Percentiles rank a stretch among this genome's conserved stretches.
Conservation (phyloP, 30 jellyfish, hydroid and myxozoan species). For the Chrysaora quinquecirrha region DNA sequence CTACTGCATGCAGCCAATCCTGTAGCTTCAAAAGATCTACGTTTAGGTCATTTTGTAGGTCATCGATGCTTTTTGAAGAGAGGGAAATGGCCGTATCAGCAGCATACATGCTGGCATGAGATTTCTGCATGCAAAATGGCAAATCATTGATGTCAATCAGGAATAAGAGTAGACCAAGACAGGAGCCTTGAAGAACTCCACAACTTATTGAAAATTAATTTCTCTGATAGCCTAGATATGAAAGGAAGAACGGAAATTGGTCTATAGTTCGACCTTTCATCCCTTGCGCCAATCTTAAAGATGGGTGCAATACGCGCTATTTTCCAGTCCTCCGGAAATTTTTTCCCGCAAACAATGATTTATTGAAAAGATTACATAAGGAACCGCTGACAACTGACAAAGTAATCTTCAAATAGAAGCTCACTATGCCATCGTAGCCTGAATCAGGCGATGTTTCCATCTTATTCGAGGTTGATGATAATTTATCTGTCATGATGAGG, state of each 20-base stretch:
- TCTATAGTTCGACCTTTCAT: conserved; percentile 57
- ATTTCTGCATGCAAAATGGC: conserved; percentile 25
- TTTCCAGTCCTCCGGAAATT: conserved; percentile 20
- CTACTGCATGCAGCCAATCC: not conserved
- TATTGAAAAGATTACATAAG: conserved; percentile 25
- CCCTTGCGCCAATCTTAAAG: conserved; percentile 45
- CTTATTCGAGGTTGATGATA: not conserved
- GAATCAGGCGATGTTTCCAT: conserved; percentile 25
- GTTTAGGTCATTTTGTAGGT: conserved; percentile 16
- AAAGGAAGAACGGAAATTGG: conserved; percentile 27
- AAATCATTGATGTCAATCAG: not conserved
- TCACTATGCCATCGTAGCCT: conserved; percentile 32
- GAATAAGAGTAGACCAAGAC: conserved; percentile 23
- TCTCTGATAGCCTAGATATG: conserved; percentile 35
- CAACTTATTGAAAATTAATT: not conserved
- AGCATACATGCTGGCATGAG: conserved; percentile 32
- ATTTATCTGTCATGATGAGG: conserved; percentile 13
- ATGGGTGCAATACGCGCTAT: conserved; percentile 42
- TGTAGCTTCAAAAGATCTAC: not conserved
- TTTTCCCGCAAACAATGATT: conserved; percentile 28
- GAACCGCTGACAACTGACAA: not conserved
- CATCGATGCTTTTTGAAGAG: not conserved
- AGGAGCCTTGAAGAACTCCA: conserved; percentile 53
- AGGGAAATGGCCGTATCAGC: conserved; percentile 23
- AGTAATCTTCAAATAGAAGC: not conserved